Percentiles rank a stretch among this genome's conserved stretches.
Conservation (phyloP, 2,888 invertebrate species). For the Microplitis manilae region DNA sequence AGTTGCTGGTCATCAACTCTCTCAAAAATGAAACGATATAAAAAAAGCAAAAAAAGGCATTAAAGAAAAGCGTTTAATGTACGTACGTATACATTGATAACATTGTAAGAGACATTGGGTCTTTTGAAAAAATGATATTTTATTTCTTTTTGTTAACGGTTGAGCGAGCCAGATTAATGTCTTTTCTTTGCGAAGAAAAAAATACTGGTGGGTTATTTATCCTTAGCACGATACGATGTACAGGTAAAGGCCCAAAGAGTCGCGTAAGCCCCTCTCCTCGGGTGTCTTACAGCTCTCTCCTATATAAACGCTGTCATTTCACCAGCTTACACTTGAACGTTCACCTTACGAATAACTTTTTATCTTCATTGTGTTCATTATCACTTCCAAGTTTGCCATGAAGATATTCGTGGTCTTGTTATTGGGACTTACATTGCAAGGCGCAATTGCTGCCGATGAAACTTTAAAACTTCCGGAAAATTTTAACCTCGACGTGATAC, state of each 20-base stretch:
- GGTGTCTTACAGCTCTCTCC: conserved; percentile 28
- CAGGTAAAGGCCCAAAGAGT: not conserved
- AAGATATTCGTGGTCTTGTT: conserved; percentile 57
- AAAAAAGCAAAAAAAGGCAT: not conserved
- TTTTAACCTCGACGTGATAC: conserved; percentile 75
- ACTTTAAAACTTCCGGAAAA: conserved; percentile 75
- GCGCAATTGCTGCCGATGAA: conserved; percentile 57
- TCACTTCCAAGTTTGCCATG: conserved; percentile 38
- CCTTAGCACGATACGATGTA: not conserved
- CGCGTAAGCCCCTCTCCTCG: conserved; percentile 27
- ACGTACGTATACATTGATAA: not conserved
- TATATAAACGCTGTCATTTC: conserved; percentile 49
- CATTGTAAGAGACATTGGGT: not conserved
- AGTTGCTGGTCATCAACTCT: not conserved
- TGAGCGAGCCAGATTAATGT: not conserved
- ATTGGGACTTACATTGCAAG: conserved; percentile 52
- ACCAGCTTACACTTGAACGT: conserved; percentile 42
- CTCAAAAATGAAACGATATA: not conserved
- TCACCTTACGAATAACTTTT: conserved; percentile 42
- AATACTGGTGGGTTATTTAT: not conserved
- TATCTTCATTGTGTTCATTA: not conserved
- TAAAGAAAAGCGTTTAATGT: not conserved
- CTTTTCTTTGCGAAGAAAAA: conserved; percentile 13
- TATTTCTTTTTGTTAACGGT: conserved; percentile 7
- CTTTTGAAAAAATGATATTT: not conserved